phyloP scores from a whole-genome alignment of 2,113 vertebrate species.

The Columba livia region DNA sequence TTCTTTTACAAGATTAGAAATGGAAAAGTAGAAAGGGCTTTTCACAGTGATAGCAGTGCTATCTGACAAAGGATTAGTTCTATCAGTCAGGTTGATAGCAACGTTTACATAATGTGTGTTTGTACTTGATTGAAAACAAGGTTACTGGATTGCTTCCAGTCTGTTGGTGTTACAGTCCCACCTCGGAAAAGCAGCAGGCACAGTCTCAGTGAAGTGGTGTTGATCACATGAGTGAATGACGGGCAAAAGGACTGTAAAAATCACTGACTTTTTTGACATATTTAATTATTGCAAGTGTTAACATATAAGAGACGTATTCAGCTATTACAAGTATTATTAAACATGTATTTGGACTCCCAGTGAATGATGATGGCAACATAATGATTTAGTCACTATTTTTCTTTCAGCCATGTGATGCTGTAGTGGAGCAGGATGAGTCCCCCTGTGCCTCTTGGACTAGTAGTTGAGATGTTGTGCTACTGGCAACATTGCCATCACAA shows the following conservation, averaged over 20 bases:
- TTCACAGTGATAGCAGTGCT: not conserved
- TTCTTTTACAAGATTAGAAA: not conserved
- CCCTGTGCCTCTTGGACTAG: not conserved
- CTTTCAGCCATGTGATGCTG: not conserved
- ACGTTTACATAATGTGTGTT: not conserved
- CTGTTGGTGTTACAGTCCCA: slow-evolving; percentile 22
- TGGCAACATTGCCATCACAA: not conserved
- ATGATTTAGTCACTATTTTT: not conserved
- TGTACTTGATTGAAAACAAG: not conserved
- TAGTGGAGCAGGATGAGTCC: not conserved
- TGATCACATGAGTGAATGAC: not conserved
- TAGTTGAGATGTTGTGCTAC: not conserved
- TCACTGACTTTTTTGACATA: slow-evolving; percentile 20
- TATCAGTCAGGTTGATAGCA: not conserved
- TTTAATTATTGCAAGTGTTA: slow-evolving; percentile 13
- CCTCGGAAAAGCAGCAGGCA: not conserved
- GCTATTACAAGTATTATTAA: slow-evolving; percentile 28
- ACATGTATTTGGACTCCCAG: not conserved
- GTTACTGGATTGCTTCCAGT: not conserved
- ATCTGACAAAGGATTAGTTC: not conserved
- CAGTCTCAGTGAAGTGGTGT: slow-evolving; percentile 2
- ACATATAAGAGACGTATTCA: not conserved
- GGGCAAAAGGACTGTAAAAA: slow-evolving; percentile 1
- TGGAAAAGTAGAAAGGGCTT: not conserved
- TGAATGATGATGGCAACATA: slow-evolving; percentile 21